Evolutionary conservation across 2,113 vertebrate genomes (phyloP).

Genomic region (Pangasianodon hypophthalmus): DNA sequence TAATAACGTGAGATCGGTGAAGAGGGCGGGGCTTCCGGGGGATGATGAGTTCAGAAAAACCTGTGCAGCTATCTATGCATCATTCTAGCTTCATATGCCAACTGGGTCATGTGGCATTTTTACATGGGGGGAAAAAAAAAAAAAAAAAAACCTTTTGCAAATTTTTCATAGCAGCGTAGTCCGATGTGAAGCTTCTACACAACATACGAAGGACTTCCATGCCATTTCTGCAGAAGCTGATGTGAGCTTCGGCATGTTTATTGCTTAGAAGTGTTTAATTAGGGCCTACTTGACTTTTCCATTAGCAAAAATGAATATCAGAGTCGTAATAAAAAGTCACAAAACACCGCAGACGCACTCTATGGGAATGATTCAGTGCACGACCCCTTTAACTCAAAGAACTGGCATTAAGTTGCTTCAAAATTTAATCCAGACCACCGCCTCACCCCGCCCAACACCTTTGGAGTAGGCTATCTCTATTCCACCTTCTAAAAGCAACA

Average conservation of each 20-base stretch:
- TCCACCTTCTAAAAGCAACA: slow-evolving; percentile 47
- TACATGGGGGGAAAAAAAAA: neutral
- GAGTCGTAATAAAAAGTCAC: neutral
- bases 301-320: neutral
- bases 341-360: too few species aligned
- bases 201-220: neutral
- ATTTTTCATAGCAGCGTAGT: neutral
- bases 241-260: neutral
- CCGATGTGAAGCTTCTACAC: neutral
- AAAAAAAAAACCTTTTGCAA: neutral
- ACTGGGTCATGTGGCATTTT: neutral
- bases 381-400: neutral
- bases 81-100: too few species aligned
- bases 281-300: neutral
- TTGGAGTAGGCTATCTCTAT: slow-evolving; percentile 30
- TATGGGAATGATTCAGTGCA: neutral
- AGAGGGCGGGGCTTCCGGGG: too few species aligned
- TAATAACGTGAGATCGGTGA: neutral
- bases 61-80: too few species aligned
- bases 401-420: too few species aligned
- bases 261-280: neutral
- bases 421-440: neutral
- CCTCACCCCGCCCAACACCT: neutral
- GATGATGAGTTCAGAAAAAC: too few species aligned
- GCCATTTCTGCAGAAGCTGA: neutral